phyloP scores from a whole-genome alignment of 2,113 vertebrate species.

The Malurus elegans region DNA sequence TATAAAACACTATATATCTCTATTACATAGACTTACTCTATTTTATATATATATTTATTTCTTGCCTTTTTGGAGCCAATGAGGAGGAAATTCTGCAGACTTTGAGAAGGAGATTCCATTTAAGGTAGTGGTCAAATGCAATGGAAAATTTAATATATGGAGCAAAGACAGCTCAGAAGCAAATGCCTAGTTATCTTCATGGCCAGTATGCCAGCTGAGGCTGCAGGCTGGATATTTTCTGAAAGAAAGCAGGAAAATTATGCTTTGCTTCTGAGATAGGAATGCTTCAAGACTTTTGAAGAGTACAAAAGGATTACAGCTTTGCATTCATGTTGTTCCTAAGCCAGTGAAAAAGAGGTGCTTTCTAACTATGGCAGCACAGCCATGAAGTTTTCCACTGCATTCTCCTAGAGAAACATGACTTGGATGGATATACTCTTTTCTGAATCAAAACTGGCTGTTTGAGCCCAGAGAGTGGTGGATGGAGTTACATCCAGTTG shows the following conservation, averaged over 20 bases:
- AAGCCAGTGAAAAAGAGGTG: background rate
- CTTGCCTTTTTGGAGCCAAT: background rate
- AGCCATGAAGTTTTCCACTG: background rate
- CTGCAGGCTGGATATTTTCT: background rate
- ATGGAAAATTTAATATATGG: background rate
- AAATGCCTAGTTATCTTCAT: background rate
- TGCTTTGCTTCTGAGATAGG: background rate
- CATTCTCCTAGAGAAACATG: background rate
- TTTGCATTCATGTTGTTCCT: background rate
- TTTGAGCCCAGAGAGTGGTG: background rate
- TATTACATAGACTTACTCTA: background rate
- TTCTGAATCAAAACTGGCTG: background rate
- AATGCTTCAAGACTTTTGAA: background rate
- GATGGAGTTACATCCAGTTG: background rate
- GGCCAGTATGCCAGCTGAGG: background rate
- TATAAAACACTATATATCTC: background rate
- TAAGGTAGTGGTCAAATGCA: background rate
- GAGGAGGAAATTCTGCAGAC: background rate
- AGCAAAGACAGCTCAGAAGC: background rate
- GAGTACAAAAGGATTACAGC: background rate
- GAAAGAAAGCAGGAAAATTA: background rate
- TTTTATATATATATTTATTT: background rate
- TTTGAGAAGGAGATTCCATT: background rate
- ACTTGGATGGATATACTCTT: background rate
- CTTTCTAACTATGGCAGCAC: background rate